Evolutionary conservation across 2,797 vertebrate genomes (phyloP), one percentile per base, ranked within the genome.

Genomic region (Danio choprae): DNA sequence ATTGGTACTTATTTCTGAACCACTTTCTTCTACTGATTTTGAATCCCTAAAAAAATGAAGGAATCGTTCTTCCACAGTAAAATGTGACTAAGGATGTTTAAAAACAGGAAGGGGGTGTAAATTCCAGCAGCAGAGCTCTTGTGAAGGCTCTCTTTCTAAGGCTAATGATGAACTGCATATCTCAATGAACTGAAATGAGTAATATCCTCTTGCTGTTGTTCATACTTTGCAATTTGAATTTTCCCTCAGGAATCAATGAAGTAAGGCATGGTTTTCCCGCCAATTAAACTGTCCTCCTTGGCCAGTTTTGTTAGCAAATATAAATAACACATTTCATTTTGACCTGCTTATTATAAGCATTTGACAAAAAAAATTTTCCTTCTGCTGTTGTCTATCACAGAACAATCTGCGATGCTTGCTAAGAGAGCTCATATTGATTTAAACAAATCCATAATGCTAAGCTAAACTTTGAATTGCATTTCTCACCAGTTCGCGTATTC

Each of bases 31-130:
- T 41, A 4, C 40, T 20, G n/a, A n/a, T n/a, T n/a, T n/a, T n/a
- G n/a, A n/a, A 65, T 81, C 76, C 48, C 43, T 38, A 71, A 38
- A 48, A n/a, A 40, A 7, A 7, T 78, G 22, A 78, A 48, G 11
- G n/a, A 44, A 75, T 79, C 12, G 0, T 11, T n/a, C 7, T 50
- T 29, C n/a, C 15, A 10, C 44, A n/a, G 9, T 50, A 50, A 9
- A 59, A 71, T 36, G 36, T 69, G 62, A 79, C n/a, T 36, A 16
- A 12, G 18, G 16, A 68, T 65, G 74, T 51, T 63, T 44, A 55
- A 69, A 55, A 11, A 29, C 7, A 6, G 16, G 40, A 63, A 43
- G 8, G 7, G n/a, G 36, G n/a, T 71, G 53, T 69, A 20, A 9
- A 71, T 55, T 71, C 68, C 18, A 22, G 36, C 38, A 12, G 16